Percentiles rank a stretch among this genome's conserved stretches.
phyloP scores from a whole-genome alignment of 2,797 vertebrate species.

The Paedocypris micromegethes region DNA sequence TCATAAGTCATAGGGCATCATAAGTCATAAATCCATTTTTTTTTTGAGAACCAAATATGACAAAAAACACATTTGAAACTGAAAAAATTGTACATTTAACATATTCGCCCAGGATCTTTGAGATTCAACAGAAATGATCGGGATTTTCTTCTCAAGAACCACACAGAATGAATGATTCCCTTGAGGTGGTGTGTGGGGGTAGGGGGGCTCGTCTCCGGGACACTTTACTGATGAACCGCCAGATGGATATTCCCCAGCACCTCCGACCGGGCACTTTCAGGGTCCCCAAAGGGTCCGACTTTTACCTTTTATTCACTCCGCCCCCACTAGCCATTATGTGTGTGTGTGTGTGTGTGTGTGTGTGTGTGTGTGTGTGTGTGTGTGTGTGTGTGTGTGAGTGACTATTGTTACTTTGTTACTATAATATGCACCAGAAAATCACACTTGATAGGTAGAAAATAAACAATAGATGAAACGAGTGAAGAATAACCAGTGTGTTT shows the following conservation, averaged over 20 bases:
- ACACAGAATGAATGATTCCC: too few species aligned
- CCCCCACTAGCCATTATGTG: slow-evolving; percentile 37
- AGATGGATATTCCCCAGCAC: slow-evolving; percentile 4
- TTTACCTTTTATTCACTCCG: slow-evolving; percentile 3
- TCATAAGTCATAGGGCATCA: too few species aligned
- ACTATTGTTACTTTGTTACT: slow-evolving; percentile 10
- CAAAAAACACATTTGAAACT: too few species aligned
- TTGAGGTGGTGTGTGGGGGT: neutral
- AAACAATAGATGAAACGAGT: too few species aligned
- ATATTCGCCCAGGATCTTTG: too few species aligned
- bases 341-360: too few species aligned
- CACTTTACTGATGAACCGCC: slow-evolving; percentile 2
- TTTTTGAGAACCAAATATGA: too few species aligned
- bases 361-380: neutral
- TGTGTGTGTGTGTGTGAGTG: neutral
- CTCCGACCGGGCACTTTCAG: slow-evolving; percentile 21
- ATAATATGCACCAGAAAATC: neutral
- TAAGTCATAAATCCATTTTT: too few species aligned
- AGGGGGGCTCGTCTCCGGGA: neutral
- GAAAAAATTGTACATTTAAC: too few species aligned
- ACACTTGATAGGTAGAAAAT: too few species aligned
- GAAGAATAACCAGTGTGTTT: neutral
- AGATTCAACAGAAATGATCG: too few species aligned
- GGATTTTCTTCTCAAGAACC: too few species aligned
- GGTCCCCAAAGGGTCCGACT: slow-evolving; percentile 20